Evolutionary conservation across 2,113 vertebrate species (phyloP).

Genomic region (Manacus vitellinus): DNA sequence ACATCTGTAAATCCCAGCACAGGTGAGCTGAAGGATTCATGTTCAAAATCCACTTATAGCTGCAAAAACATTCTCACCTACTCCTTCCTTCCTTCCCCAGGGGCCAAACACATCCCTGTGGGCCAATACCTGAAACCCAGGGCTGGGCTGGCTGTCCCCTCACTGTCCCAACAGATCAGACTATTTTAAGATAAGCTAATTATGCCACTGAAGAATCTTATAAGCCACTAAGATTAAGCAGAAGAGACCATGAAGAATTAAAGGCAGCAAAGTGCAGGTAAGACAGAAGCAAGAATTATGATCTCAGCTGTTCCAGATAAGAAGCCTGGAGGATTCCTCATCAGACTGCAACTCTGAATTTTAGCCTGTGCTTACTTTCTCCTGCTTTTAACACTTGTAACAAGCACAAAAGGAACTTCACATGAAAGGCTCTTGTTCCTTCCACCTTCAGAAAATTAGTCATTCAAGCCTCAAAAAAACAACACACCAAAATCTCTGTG

Average conservation of each 20-base stretch:
- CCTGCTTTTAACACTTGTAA: not conserved
- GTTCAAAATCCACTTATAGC: not conserved
- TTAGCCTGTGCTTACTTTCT: not conserved
- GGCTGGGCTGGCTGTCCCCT: not conserved
- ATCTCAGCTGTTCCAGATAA: not conserved
- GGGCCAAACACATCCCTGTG: not conserved
- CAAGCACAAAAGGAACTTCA: not conserved
- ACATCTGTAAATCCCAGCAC: not conserved
- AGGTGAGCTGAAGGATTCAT: not conserved
- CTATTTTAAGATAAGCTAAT: conserved; percentile 58
- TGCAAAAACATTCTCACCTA: not conserved
- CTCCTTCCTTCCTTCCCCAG: not conserved
- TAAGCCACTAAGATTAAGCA: conserved; percentile 38
- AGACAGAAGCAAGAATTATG: not conserved
- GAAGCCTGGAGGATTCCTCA: not conserved
- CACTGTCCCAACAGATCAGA: not conserved
- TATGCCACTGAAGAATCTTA: conserved; percentile 9
- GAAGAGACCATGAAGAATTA: conserved; percentile 21
- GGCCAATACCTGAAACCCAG: not conserved
- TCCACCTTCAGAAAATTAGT: conserved; percentile 38
- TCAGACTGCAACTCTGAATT: not conserved
- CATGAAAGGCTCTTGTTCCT: not conserved
- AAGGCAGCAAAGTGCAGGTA: not conserved
- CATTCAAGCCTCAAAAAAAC: not conserved
- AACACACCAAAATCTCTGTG: not conserved